Base-by-base conservation (phyloP, 2,797 vertebrate genomes). In the Pangasius macronema region DNA sequence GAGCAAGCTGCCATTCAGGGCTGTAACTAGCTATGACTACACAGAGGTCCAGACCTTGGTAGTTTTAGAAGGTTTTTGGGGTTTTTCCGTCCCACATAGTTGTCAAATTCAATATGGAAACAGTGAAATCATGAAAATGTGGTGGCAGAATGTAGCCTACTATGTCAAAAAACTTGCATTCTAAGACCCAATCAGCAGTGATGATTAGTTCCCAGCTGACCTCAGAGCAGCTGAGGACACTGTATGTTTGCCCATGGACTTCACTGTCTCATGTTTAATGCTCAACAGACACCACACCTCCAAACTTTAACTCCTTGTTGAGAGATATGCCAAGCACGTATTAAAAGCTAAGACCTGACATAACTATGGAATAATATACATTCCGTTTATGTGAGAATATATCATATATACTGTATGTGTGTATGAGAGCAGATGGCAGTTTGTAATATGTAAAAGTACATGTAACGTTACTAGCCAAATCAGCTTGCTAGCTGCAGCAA, bases 91-190 rank as follows among this genome's bases (percentile, higher is more conserved):
- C 30, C 30, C 16, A 57, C 18, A 1, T 24, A 36, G 9, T 13
- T 79, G 76, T 79, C 30, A 57, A 79, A 79, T 79, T 79, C 76
- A 79, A 36, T 79, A 55, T 24, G 30, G 51, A 55, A 36, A 55
- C 76, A n/a, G 57, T 1, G 3, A 46, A 36, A 22, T 63, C 57
- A 1, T 46, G 79, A 82, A 46, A 81, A 42, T 61, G 57, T 42
- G 57, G 39, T 42, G 13, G 79, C 22, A 61, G 55, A 61, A 61
- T 81, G 36, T 61, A 59, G 55, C 24, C 55, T 61, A 42, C 42
- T 57, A 11, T 39, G 24, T 39, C 2, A n/a, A 81, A 27, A 33
- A 59, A 42, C 20, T 27, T 59, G 55, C 55, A 81, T 27, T 81
- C 5, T 42, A 14, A n/a, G 30, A 61, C 57, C 24, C 24, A 42